Evolutionary conservation across 2,113 vertebrate species (phyloP).

Genomic region (Microcebus jonahi): DNA sequence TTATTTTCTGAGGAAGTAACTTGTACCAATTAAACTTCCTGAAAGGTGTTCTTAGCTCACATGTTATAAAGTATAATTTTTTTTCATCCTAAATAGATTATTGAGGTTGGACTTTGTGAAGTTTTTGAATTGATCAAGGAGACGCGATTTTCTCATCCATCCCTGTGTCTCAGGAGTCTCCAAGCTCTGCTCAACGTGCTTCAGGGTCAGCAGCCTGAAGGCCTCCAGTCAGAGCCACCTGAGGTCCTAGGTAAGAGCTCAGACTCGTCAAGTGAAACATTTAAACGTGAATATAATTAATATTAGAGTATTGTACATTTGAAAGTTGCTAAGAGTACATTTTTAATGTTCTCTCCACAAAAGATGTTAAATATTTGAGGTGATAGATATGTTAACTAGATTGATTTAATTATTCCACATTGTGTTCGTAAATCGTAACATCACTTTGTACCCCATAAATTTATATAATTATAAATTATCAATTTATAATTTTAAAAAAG

Average conservation of each 20-base stretch:
- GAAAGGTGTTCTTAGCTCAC: conserved; percentile 3
- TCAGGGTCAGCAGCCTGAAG: conserved; percentile 98
- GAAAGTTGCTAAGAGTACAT: background rate
- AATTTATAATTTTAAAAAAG: background rate
- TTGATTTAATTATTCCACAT: background rate
- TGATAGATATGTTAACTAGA: background rate
- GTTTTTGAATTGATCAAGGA: conserved; percentile 99
- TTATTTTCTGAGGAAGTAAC: background rate
- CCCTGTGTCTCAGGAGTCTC: conserved; percentile 96
- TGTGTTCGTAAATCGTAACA: background rate
- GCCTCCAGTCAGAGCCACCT: conserved; percentile 97
- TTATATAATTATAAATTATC: background rate
- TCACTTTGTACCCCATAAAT: background rate
- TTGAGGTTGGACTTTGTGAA: conserved; percentile 98
- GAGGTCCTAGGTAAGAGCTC: conserved; percentile 94
- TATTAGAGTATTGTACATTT: background rate
- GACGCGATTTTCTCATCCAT: conserved; percentile 97
- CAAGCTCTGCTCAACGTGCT: conserved; percentile 98
- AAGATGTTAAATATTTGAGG: background rate
- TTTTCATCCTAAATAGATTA: conserved; percentile 89
- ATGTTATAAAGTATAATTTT: conserved; percentile 29
- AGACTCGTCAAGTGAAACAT: background rate
- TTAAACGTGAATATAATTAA: background rate
- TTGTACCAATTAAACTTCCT: background rate
- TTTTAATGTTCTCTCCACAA: background rate